A percentile compares a stretch with the other conserved stretches of the same genome.
phyloP scores from a whole-genome alignment of 2,888 invertebrate genomes.

The Melanchra persicariae region DNA sequence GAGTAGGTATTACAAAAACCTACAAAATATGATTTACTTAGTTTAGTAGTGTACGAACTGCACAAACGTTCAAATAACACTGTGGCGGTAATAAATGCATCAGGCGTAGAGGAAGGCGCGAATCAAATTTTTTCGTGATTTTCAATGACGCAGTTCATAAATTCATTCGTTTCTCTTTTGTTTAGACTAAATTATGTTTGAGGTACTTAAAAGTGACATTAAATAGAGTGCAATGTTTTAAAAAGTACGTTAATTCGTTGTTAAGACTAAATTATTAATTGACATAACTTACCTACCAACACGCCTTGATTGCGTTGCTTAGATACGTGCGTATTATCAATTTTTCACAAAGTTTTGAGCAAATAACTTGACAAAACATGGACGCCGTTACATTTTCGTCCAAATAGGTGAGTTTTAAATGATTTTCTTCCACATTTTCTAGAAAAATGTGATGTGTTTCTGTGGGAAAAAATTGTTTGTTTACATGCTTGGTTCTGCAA shows the following conservation, averaged over 20 bases:
- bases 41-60: constrained; percentile 52
- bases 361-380: constrained; percentile 64
- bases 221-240: not conserved
- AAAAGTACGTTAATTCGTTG: constrained; percentile 19
- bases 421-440: not conserved
- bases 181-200: not conserved
- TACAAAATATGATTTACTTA: constrained; percentile 65
- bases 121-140: constrained; percentile 5
- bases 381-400: constrained; percentile 27
- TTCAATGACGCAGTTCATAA: not conserved
- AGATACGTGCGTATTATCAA: constrained; percentile 77
- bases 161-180: not conserved
- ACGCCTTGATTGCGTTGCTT: constrained; percentile 83
- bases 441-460: constrained; percentile 3
- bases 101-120: constrained; percentile 35
- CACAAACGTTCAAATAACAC: constrained; percentile 12
- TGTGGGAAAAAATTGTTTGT: constrained; percentile 61
- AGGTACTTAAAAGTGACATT: not conserved
- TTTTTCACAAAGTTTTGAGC: constrained; percentile 65
- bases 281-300: constrained; percentile 43
- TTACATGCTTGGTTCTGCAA: constrained; percentile 69
- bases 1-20: constrained; percentile 19
- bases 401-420: constrained; percentile 65
- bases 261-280: constrained; percentile 19
- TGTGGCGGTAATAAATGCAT: constrained; percentile 27